Percentiles rank a stretch among this genome's conserved stretches.
Evolutionary conservation across 2,797 vertebrate genomes (phyloP).

Genomic region (Mus caroli): DNA sequence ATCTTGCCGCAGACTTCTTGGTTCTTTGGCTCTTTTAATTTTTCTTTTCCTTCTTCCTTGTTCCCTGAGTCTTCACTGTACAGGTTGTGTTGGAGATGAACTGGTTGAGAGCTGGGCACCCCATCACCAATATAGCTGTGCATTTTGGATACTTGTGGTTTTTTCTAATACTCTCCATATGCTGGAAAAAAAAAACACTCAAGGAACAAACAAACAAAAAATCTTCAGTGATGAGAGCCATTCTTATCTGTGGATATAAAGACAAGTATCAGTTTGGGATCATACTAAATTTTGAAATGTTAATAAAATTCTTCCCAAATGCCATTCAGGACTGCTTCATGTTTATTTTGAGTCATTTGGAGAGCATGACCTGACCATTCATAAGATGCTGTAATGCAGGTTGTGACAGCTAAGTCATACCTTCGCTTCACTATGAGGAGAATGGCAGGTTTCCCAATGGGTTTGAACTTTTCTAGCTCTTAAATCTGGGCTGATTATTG

Average conservation of each 20-base stretch:
- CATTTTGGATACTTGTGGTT: not conserved
- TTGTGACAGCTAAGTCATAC: not conserved
- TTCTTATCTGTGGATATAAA: not conserved
- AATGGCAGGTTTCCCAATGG: not conserved
- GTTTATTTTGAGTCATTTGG: constrained; percentile 23
- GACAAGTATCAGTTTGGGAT: not conserved
- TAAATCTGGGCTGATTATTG: not conserved
- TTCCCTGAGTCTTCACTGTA: not conserved
- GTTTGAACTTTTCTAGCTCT: not conserved
- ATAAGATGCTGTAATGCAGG: not conserved
- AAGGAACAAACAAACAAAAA: no score
- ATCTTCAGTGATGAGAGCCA: not conserved
- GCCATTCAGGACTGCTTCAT: not conserved
- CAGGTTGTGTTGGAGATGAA: not conserved
- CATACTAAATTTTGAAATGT: constrained; percentile 15
- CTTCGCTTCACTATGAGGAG: not conserved
- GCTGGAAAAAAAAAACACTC: not conserved
- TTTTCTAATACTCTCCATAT: not conserved
- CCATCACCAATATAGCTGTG: not conserved
- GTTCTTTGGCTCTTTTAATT: not conserved
- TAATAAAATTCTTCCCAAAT: not conserved
- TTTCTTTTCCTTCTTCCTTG: not conserved
- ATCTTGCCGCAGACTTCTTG: not conserved
- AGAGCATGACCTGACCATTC: not conserved
- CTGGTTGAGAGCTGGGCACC: not conserved